Evolutionary conservation across 2,797 vertebrate species (phyloP).

Genomic region (Mormyrus proboscirostris): DNA sequence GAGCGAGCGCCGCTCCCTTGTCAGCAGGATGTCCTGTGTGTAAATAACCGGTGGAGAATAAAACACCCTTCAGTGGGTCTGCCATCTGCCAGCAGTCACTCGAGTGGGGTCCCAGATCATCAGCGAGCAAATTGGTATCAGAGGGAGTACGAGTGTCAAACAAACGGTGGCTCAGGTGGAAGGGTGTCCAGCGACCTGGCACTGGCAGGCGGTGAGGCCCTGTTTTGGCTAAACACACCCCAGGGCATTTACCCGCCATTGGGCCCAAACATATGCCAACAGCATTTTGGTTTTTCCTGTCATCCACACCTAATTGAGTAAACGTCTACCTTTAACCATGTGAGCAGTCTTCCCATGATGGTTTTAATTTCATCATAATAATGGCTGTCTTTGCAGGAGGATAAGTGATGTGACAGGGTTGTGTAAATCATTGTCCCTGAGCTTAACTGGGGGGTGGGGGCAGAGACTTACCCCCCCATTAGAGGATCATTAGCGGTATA

Average conservation of each 20-base stretch:
- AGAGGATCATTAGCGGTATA: neutral
- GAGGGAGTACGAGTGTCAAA: neutral
- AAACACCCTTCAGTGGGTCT: neutral
- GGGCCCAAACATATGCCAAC: neutral
- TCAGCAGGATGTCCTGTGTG: neutral
- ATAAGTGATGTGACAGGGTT: constrained; percentile 18
- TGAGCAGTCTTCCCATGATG: neutral
- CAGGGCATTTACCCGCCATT: neutral
- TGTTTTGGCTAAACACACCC: neutral
- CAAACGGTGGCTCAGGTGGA: neutral
- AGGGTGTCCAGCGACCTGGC: neutral
- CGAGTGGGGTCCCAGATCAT: neutral
- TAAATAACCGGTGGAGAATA: neutral
- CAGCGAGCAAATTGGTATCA: neutral
- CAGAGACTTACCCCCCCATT: neutral
- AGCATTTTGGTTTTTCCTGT: neutral
- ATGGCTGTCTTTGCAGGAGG: constrained; percentile 20
- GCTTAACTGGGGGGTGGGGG: neutral
- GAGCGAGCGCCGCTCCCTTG: neutral
- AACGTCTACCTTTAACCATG: neutral
- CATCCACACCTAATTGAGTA: neutral
- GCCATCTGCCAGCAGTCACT: neutral
- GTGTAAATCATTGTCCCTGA: neutral
- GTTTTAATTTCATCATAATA: constrained; percentile 9
- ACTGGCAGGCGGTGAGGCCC: neutral